phyloP scores from a whole-genome alignment of 2,113 vertebrate species.

The Notarius quadriscutis region DNA sequence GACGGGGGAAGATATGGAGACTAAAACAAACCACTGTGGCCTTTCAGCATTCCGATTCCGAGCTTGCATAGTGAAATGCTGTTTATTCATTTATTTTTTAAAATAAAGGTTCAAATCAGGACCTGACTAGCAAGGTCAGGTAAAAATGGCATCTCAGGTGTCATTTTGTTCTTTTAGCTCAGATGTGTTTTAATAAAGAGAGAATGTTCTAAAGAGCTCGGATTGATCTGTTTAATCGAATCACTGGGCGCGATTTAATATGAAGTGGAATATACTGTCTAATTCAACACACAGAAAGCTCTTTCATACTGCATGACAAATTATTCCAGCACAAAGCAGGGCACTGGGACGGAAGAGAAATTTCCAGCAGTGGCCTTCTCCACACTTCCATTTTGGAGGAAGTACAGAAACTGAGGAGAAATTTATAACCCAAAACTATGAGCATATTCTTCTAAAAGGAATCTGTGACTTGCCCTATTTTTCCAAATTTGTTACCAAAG shows the following conservation, averaged over 20 bases:
- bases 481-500: background rate
- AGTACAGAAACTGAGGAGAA: background rate
- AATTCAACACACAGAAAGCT: background rate
- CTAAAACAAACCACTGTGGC: conserved; percentile 47
- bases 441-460: background rate
- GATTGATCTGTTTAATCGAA: background rate
- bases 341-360: background rate
- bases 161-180: background rate
- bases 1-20: conserved; percentile 34
- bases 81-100: background rate
- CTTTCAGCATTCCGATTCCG: conserved; percentile 18
- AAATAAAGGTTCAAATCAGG: background rate
- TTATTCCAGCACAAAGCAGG: conserved; percentile 20
- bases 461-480: background rate
- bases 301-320: conserved; percentile 14
- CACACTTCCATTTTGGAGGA: background rate
- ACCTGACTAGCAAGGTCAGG: background rate
- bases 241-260: background rate
- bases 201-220: background rate
- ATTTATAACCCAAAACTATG: background rate
- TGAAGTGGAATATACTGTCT: background rate
- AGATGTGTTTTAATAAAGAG: background rate
- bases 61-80: background rate
- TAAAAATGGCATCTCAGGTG: background rate
- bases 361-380: conserved; percentile 23